Evolutionary conservation across 2,888 invertebrate genomes (phyloP).

Genomic region (Eueremaeus valkanovi): DNA sequence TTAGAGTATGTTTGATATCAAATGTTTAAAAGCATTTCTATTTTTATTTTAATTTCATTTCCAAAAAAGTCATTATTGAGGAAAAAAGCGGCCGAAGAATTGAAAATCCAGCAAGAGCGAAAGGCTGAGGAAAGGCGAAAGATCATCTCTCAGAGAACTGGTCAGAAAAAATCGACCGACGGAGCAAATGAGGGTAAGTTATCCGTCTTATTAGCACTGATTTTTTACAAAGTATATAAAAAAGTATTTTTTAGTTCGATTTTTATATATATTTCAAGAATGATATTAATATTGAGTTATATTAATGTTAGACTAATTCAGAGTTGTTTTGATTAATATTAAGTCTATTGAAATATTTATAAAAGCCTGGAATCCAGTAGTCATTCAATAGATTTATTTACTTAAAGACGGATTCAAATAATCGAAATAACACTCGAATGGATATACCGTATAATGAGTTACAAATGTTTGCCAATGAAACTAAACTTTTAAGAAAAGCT

Average conservation of each 20-base stretch:
- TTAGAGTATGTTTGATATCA: conserved; percentile 53
- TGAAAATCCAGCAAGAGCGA: conserved; percentile 48
- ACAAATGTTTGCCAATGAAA: no score
- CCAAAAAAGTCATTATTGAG: conserved; percentile 47
- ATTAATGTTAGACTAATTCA: no score
- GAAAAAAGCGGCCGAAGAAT: conserved; percentile 48
- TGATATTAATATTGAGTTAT: no score
- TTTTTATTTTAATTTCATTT: background rate
- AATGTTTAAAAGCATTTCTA: background rate
- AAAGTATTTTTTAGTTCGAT: background rate
- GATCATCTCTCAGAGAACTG: conserved; percentile 47
- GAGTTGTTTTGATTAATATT: no score
- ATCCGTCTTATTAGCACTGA: background rate
- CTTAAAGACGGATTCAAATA: no score
- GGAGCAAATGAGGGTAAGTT: conserved; percentile 47
- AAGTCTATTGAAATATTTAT: no score
- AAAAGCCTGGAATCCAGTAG: no score
- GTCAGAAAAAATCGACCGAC: conserved; percentile 45
- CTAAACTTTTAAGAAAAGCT: no score
- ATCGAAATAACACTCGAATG: no score
- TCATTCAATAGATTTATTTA: no score
- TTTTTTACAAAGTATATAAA: background rate
- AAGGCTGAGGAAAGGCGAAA: conserved; percentile 48
- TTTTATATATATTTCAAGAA: background rate
- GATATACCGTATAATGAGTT: no score